Conservation (phyloP, 1,140 invertebrate species). For the Archivesica marissinica region DNA sequence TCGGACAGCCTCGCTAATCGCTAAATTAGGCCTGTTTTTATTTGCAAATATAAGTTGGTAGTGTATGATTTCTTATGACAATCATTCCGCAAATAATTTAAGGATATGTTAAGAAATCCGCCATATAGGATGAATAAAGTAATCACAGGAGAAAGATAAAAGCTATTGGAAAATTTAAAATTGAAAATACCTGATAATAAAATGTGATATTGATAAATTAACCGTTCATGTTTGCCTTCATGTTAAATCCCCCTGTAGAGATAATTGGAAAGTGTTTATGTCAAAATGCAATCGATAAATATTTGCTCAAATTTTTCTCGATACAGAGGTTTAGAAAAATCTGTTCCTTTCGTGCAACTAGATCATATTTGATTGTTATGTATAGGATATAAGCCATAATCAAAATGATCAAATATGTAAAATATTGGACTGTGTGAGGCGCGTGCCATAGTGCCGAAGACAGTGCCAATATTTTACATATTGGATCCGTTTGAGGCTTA, state of each 20-base stretch:
- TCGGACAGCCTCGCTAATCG: no score
- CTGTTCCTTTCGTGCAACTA: background rate
- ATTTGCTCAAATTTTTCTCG: constrained; percentile 26
- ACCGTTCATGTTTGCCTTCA: background rate
- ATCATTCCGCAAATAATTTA: constrained; percentile 13
- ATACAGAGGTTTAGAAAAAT: constrained; percentile 5
- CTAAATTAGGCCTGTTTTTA: no score
- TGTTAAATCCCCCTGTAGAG: constrained; percentile 8
- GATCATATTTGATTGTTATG: background rate
- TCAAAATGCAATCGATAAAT: constrained; percentile 42
- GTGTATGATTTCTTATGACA: constrained; percentile 27
- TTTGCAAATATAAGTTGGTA: background rate
- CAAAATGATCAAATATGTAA: no score
- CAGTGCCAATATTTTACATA: no score
- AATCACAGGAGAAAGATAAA: constrained; percentile 21
- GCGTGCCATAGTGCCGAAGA: no score
- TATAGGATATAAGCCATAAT: no score
- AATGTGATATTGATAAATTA: constrained; percentile 26
- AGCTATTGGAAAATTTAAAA: constrained; percentile 3
- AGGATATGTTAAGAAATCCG: background rate
- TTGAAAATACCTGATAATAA: constrained; percentile 26
- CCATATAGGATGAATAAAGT: background rate
- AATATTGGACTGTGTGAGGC: no score
- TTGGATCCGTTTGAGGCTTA: no score
- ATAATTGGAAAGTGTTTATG: constrained; percentile 27